Base-by-base conservation (phyloP, 2,113 vertebrate species). In the Muntiacus reevesi region DNA sequence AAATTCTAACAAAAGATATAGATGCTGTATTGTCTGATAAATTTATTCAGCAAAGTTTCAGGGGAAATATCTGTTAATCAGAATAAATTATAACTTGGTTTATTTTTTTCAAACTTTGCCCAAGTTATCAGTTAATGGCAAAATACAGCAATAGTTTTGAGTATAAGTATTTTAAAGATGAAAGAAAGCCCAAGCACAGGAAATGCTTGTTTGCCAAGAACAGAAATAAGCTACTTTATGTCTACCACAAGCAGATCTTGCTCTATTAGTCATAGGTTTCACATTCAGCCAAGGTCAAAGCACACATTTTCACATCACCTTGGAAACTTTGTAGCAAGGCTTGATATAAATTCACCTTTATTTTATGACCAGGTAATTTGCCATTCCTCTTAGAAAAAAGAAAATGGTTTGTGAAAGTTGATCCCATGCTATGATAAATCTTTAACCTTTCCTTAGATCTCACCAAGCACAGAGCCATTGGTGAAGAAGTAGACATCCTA, bases 161-260 rank as follows among this genome's bases (percentile, higher is more conserved):
- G 62, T 12, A 23, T 36, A 95, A 87, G 89, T 85, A 78, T 45
- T 96, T 94, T 91, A 84, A 83, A 91, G 47, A 28, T 87, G 17
- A 43, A 94, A 93, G 86, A 96, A 97, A 93, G 43, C 15, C 28
- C 47, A 71, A 86, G 36, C 5, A 36, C 57, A 87, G 57, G 47
- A 94, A 94, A 95, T 95, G 47, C 89, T 62, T 97, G 67, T 92
- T 97, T 98, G 62, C 28, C 78, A 89, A 97, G 91, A 94, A 94
- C 55, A 97, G 78, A 95, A 92, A 95, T 94, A 97, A 93, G 94
- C 97, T 60, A 93, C 76, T 76, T 92, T 95, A 85, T 96, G 86
- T 82, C 62, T 50, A 93, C 92, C 91, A 90, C 82, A 83, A 94
- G 25, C 33, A 94, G 25, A 79, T 27, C 15, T 89, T 57, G 30